A percentile compares a stretch with the other conserved stretches of the same genome.
Evolutionary conservation across 2,113 vertebrate genomes (phyloP).

Genomic region (Pachyramphus minor): DNA sequence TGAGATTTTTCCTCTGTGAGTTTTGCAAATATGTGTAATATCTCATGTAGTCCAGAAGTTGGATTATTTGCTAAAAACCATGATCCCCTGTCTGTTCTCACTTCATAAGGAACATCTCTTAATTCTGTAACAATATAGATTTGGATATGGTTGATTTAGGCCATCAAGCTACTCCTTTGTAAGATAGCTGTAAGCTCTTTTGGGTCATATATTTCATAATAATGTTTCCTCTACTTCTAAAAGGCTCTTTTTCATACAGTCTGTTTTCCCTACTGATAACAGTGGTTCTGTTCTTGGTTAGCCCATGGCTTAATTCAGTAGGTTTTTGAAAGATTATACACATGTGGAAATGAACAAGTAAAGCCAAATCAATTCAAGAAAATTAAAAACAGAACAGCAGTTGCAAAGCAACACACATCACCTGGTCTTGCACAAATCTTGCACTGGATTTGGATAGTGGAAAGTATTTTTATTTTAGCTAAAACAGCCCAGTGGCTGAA

Average conservation of each 20-base stretch:
- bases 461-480: slow-evolving; percentile 19
- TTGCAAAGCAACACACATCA: background rate
- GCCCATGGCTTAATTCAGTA: background rate
- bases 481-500: background rate
- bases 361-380: background rate
- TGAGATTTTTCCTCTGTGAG: background rate
- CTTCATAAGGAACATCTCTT: background rate
- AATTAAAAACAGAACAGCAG: background rate
- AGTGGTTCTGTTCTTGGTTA: background rate
- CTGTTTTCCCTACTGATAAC: background rate
- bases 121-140: background rate
- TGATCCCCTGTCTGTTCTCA: background rate
- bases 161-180: background rate
- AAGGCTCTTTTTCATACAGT: background rate
- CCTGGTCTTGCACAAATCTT: background rate
- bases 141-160: background rate
- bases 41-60: background rate
- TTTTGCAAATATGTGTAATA: background rate
- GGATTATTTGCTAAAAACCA: background rate
- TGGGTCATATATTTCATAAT: background rate
- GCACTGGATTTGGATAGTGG: background rate
- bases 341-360: background rate
- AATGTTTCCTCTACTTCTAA: background rate
- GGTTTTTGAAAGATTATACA: background rate
- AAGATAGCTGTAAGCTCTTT: background rate